These are phyloP conservation scores for Nowickia ferox DNA, from an alignment of 2,888 invertebrate species.

Conservation along the genomic window DNA sequence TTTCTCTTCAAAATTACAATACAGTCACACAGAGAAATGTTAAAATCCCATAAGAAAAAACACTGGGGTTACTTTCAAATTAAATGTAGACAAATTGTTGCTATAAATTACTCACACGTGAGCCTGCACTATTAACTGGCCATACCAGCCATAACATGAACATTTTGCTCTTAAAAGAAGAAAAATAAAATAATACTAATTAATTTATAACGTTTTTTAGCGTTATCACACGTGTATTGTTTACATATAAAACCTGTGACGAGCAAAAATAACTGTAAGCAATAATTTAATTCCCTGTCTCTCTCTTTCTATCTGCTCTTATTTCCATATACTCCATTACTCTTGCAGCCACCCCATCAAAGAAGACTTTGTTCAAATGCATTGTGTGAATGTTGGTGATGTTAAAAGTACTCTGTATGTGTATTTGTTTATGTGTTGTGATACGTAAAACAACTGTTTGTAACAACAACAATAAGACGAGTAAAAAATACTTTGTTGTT, in stretches of 20 bases:
- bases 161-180: background rate
- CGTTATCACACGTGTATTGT: constrained; percentile 43
- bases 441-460: constrained; percentile 44
- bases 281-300: background rate
- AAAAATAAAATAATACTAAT: background rate
- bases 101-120: constrained; percentile 54
- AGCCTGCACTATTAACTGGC: background rate
- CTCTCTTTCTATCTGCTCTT: background rate
- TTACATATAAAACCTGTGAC: constrained; percentile 4
- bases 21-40: background rate
- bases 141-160: background rate
- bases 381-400: constrained; percentile 27
- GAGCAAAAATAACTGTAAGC: constrained; percentile 1
- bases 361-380: background rate
- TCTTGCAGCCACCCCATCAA: constrained; percentile 45
- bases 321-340: background rate
- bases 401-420: constrained; percentile 1
- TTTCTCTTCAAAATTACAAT: background rate
- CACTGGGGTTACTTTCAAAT: background rate
- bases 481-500: constrained; percentile 45
- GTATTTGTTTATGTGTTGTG: constrained; percentile 39
- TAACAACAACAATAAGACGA: constrained; percentile 39
- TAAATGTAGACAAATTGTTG: constrained; percentile 64
- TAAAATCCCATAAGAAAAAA: constrained; percentile 36
- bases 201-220: constrained; percentile 41